Evolutionary conservation across 2,797 vertebrate genomes (phyloP), one percentile per base, ranked within the genome.

Genomic region (Dendrocincla tyrannina): DNA sequence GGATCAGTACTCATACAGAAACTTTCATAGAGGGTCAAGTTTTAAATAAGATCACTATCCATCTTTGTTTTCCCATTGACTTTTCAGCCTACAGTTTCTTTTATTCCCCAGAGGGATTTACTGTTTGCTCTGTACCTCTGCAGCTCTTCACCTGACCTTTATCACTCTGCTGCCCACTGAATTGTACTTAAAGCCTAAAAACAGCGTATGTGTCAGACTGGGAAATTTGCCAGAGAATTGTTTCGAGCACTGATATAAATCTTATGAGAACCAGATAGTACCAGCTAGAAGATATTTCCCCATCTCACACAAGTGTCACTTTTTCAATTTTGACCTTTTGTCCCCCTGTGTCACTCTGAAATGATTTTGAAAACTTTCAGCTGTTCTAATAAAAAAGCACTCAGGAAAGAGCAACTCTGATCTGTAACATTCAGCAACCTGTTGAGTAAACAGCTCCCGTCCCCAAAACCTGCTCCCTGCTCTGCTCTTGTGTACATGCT

Each of bases 1-100:
- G 73, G 95, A 91, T 92, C 85, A 62, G 56, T 93, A 96, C 76
- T 96, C 93, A 95, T 95, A 92, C 30, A 92, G 95, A 96, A 97
- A 97, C 85, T 93, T 85, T 41, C 59, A 85, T 3, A 7, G 75
- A 93, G 70, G 76, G 89, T 94, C 50, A 92, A 42, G 16, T 92
- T 96, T 72, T 89, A 63, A 82, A 66, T 85, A 33, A 91, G 39
- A 73, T 96, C 27, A 81, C 70, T 83, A 66, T 92, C 89, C 91
- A 41, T 44, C 85, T 96, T 85, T 91, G 42, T 88, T 88, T 73
- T 96, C 47, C 91, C 42, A 23, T 64, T 94, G 68, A 80, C 89
- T 95, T 68, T 59, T 89, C 75, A 92, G 22, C 85, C 76, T 66
- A 58, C 50, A 3, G 39, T 66, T 93, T 94, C 53, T 85, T 85